Conservation (phyloP, 2,888 invertebrate species). For the Drosophila affinis region DNA sequence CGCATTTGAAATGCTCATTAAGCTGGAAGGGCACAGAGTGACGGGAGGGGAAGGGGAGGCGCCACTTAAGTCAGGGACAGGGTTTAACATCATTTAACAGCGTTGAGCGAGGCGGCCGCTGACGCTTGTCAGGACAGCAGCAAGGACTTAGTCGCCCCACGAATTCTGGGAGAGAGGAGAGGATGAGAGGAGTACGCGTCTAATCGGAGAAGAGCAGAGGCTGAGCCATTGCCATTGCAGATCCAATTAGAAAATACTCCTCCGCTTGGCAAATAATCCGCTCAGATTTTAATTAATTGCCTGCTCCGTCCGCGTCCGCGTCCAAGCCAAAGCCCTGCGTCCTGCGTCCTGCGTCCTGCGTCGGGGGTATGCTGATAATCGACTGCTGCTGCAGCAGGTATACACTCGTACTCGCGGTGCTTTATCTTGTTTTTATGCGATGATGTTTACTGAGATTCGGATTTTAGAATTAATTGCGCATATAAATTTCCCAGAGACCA, state of each 20-base stretch:
- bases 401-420: conserved; percentile 5
- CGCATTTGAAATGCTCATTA: conserved; percentile 68
- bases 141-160: conserved; percentile 11
- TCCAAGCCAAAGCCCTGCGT: background rate
- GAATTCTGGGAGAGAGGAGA: background rate
- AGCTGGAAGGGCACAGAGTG: conserved; percentile 33
- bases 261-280: conserved; percentile 47
- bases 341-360: background rate
- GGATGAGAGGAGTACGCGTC: conserved; percentile 4
- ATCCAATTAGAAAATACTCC: conserved; percentile 65
- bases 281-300: conserved; percentile 68
- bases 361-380: conserved; percentile 26
- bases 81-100: conserved; percentile 51
- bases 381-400: conserved; percentile 42
- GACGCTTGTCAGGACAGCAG: conserved; percentile 47
- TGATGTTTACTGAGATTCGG: conserved; percentile 64
- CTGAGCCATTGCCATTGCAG: conserved; percentile 8
- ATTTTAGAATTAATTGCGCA: conserved; percentile 78
- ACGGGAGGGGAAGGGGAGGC: conserved; percentile 3
- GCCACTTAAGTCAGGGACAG: conserved; percentile 52
- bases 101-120: background rate
- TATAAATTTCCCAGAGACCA: conserved; percentile 62
- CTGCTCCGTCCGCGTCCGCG: background rate
- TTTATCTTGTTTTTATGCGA: conserved; percentile 32
- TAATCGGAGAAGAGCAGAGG: conserved; percentile 49